Evolutionary conservation across 2,797 vertebrate genomes (phyloP), one percentile per base, ranked within the genome.

Genomic region (Amphiprion clarkii): DNA sequence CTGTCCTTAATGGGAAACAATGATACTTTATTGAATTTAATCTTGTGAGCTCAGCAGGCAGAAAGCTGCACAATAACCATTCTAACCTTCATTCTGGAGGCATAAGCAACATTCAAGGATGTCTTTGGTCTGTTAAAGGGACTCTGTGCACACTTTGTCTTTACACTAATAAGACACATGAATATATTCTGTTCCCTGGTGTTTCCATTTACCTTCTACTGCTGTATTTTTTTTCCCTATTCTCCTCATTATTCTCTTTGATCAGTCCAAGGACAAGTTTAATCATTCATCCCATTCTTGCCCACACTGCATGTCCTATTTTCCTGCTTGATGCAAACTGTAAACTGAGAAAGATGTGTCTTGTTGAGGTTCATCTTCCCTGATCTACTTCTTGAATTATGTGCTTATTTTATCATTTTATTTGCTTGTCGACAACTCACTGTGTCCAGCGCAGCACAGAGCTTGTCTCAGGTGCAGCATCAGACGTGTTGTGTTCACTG

Each of bases 391-490:
- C 27, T 67, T 21, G 7, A 14, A 19, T 17, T 5, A 12, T 62
- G n/a, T 9, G 5, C 6, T 19, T 69, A 0, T 2, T 3, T 11
- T 25, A 14, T 40, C 9, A 2, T 9, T 58, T 0, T 2, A 2
- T 48, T 49, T 36, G n/a, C 55, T 62, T 42, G 52, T 25, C 46
- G 16, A 51, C 11, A 1, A 29, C 13, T 29, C 17, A 19, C 39
- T 7, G 40, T 53, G 49, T 33, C 21, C 23, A 13, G 23, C 3
- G 11, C 33, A 62, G 21, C 27, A 16, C 36, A 42, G 42, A 33
- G 70, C 36, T 67, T 10, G 7, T 56, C 44, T 60, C 61, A 6
- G 59, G 10, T 67, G 74, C 63, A 70, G 42, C 40, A 19, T 61
- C 33, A 14, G 9, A 51, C 12, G 25, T 23, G 27, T 25, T 66